Evolutionary conservation across 2,888 invertebrate species (phyloP).

Genomic region (Eupithecia pulchellata): DNA sequence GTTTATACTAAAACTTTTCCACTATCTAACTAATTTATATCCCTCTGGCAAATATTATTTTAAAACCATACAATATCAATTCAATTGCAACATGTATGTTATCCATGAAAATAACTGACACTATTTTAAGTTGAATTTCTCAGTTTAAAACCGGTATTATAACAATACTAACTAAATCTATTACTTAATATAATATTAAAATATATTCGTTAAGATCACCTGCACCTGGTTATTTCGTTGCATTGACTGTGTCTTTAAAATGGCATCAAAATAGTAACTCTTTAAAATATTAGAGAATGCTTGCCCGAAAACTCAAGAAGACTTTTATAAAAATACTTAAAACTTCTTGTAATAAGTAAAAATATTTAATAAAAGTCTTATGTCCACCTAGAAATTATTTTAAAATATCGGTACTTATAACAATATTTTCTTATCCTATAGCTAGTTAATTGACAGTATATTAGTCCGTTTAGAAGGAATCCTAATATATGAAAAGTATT

Average conservation of each 20-base stretch:
- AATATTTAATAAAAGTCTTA: constrained; percentile 16
- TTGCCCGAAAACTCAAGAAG: constrained; percentile 50
- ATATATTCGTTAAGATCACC: constrained; percentile 59
- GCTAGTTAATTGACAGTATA: constrained; percentile 66
- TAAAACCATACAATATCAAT: constrained; percentile 46
- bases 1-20: constrained; percentile 83
- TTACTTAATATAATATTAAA: constrained; percentile 53
- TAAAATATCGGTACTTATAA: constrained; percentile 46
- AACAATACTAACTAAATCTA: constrained; percentile 68
- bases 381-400: constrained; percentile 39
- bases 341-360: constrained; percentile 23
- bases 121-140: constrained; percentile 50
- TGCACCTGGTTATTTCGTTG: constrained; percentile 71
- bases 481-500: constrained; percentile 25
- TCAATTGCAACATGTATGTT: constrained; percentile 46
- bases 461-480: constrained; percentile 36
- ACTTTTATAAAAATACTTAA: constrained; percentile 21
- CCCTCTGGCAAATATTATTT: constrained; percentile 75
- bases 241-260: constrained; percentile 58
- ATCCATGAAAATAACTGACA: constrained; percentile 43
- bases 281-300: constrained; percentile 53
- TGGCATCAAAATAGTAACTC: constrained; percentile 50
- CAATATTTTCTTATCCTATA: constrained; percentile 58
- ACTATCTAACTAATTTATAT: constrained; percentile 81
- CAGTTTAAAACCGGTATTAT: constrained; percentile 56